Base-by-base conservation (phyloP, 2,888 invertebrate genomes). In the Bursaphelenchus okinawaensis region DNA sequence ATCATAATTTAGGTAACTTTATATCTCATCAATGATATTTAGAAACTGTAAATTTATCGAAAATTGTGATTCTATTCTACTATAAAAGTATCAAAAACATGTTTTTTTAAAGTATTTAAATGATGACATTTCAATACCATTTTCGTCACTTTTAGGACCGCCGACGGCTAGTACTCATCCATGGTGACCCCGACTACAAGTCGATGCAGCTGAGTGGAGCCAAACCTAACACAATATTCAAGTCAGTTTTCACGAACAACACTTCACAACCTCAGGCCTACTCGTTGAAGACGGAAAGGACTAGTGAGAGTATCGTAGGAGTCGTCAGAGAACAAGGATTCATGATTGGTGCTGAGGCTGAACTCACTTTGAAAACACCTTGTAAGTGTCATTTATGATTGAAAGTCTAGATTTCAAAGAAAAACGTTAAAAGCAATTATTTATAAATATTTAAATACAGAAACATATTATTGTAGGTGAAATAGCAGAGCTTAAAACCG, bases 301-400 rank as follows among this genome's bases (percentile, higher is more conserved):
- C 80, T 9, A 83, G 79, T 0, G 82, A 82, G 64, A 76, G 77
- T 24, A 59, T 82, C 19, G 77, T 77, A 60, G 74, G 76, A 7
- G 75, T 83, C 12, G 73, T 71, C 24, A 67, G 79, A 27, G 82
- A 82, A 67, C 81, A 83, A 66, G 82, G 82, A 7, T 82, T 75
- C 67, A 83, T 80, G 19, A 82, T 84, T 64, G 85, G 85, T 6
- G 77, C 83, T 24, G 83, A 84, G 69, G 82, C 84, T 52, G 83
- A 84, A 67, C 72, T 86, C n/a, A 84, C 83, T 65, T 78, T 86
- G 56, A 84, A 84, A 59, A 83, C 85, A 50, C 86, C 86, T 6
- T 81, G 84, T 81, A 65, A 71, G 77, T 75, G 57, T 69, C 66
- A n/a, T n/a, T n/a, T n/a, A n/a, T n/a, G n/a, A n/a, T n/a, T n/a